A percentile compares a stretch with the other conserved stretches of the same genome.
Conservation (phyloP, 2,888 invertebrate species). For the Tricholauxania praeusta region DNA sequence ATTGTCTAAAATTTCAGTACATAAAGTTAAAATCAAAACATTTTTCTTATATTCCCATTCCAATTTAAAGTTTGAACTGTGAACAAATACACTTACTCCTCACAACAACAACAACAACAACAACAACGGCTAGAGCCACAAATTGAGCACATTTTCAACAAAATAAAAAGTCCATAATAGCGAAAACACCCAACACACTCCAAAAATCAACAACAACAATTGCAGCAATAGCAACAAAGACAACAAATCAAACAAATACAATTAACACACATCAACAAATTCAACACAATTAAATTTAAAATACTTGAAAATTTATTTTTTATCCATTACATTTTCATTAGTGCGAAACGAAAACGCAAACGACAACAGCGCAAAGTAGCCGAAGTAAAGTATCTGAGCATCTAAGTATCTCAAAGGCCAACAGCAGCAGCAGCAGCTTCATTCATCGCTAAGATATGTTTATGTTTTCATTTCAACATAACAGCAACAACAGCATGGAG, state of each 20-base stretch:
- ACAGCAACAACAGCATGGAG: slow-evolving; percentile 17
- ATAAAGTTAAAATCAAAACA: no score
- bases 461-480: slow-evolving; percentile 37
- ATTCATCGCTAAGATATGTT: slow-evolving; percentile 35
- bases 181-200: slow-evolving; percentile 3
- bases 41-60: no score
- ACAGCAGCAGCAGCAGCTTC: slow-evolving; percentile 10
- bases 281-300: slow-evolving; percentile 28
- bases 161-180: slow-evolving; percentile 14
- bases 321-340: not conserved
- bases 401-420: not conserved
- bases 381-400: not conserved
- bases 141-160: slow-evolving; percentile 8
- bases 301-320: not conserved
- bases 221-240: not conserved
- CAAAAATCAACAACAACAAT: not conserved
- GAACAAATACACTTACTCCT: not conserved
- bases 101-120: slow-evolving; percentile 23
- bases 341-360: not conserved
- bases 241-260: not conserved
- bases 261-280: slow-evolving; percentile 1
- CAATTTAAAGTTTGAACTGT: no score
- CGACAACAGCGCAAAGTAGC: slow-evolving; percentile 3
- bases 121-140: slow-evolving; percentile 17
- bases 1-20: no score